Percentiles rank a stretch among this genome's conserved stretches.
These are phyloP conservation scores for Pseudococcus jackbeardsleyi DNA, from an alignment of 2,888 invertebrate genomes.

Conservation along the genomic window DNA sequence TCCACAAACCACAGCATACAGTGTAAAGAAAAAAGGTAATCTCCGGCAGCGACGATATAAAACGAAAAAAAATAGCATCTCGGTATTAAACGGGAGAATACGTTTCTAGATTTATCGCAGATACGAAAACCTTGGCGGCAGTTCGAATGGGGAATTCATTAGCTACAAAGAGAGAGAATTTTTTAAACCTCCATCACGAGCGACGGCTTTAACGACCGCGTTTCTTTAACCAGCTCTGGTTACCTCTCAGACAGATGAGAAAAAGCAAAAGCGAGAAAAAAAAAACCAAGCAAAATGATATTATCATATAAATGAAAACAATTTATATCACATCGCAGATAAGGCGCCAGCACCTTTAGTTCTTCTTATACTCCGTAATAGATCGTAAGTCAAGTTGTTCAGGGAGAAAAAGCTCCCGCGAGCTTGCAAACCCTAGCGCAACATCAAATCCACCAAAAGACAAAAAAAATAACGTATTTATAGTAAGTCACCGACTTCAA, in stretches of 20 bases:
- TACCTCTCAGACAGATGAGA: background rate
- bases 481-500: background rate
- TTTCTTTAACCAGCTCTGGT: background rate
- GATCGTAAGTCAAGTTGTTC: constrained; percentile 39
- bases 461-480: background rate
- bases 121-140: constrained; percentile 11
- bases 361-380: background rate
- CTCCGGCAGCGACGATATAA: background rate
- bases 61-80: background rate
- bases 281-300: constrained; percentile 19
- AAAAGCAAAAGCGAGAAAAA: background rate
- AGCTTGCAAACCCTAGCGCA: background rate
- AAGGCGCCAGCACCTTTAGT: background rate
- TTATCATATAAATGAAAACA: constrained; percentile 46
- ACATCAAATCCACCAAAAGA: constrained; percentile 4
- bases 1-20: background rate
- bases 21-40: background rate
- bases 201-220: constrained; percentile 32
- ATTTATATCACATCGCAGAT: constrained; percentile 22
- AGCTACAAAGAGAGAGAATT: constrained; percentile 27
- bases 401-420: background rate
- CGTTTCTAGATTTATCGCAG: constrained; percentile 11
- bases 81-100: constrained; percentile 20
- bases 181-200: constrained; percentile 30
- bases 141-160: constrained; percentile 41